Evolutionary conservation across 2,113 vertebrate genomes (phyloP).

Genomic region (Pampusana beccarii): DNA sequence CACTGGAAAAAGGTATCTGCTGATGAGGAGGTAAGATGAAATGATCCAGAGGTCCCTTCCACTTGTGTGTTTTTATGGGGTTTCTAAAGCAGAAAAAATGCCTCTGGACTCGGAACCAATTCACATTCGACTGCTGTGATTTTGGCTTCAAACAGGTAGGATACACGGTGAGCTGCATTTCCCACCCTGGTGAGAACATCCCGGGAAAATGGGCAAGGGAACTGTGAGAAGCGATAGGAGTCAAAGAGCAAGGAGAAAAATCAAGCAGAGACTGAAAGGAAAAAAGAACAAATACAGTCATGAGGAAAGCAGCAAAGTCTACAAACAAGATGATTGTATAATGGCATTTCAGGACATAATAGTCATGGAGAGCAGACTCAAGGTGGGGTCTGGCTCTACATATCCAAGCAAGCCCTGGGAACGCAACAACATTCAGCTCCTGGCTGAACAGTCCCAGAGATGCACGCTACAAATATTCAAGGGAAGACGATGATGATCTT

Average conservation of each 20-base stretch:
- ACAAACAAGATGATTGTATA: background rate
- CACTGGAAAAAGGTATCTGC: background rate
- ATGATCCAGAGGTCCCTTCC: background rate
- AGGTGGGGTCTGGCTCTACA: background rate
- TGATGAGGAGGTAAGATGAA: background rate
- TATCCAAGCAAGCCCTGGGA: background rate
- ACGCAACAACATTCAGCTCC: background rate
- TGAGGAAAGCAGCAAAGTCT: background rate
- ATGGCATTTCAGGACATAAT: rapidly evolving
- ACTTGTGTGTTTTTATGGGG: background rate
- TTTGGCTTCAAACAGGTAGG: background rate
- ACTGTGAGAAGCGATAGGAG: background rate
- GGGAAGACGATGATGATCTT: background rate
- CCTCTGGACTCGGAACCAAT: background rate
- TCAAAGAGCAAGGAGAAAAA: background rate
- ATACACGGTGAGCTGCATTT: background rate
- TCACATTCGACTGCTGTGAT: background rate
- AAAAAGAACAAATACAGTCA: background rate
- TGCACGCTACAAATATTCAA: background rate
- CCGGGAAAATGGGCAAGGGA: background rate
- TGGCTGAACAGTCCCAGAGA: background rate
- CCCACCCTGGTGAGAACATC: background rate
- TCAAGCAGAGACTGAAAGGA: background rate
- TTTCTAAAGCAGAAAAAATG: background rate
- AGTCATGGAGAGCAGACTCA: background rate